Conservation (phyloP, 2,797 vertebrate species). For the Xenopus petersii region DNA sequence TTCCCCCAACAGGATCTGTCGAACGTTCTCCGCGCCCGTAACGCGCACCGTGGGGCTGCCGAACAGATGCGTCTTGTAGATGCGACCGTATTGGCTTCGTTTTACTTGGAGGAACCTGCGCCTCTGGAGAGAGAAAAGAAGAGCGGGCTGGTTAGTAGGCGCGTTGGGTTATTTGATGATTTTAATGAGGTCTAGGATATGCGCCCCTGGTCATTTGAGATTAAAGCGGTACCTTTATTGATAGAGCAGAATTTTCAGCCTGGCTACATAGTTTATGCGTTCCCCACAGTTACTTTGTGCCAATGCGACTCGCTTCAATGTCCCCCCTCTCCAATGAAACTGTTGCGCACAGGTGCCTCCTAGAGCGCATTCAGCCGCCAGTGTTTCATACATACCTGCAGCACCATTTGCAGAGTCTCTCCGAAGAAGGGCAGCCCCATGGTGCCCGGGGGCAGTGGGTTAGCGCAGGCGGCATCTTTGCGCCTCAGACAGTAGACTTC, state of each 20-base stretch:
- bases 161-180: too few species aligned
- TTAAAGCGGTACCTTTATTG: too few species aligned
- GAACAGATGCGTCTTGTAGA: conserved; percentile 97
- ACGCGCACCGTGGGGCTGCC: conserved; percentile 92
- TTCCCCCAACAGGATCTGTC: conserved; percentile 88
- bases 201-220: too few species aligned
- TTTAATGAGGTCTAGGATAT: too few species aligned
- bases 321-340: too few species aligned
- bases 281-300: too few species aligned
- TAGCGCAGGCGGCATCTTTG: conserved; percentile 75
- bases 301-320: too few species aligned
- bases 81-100: conserved; percentile 88
- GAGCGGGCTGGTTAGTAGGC: too few species aligned
- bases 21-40: conserved; percentile 88
- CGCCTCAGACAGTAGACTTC: conserved; percentile 78
- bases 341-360: too few species aligned
- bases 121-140: conserved; percentile 64
- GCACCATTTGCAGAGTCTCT: conserved; percentile 91
- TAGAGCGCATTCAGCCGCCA: too few species aligned
- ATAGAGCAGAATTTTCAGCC: too few species aligned
- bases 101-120: conserved; percentile 91
- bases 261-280: too few species aligned
- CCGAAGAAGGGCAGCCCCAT: conserved; percentile 97
- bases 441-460: conserved; percentile 88
- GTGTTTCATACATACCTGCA: conserved; percentile 74